Percentiles rank a stretch among this genome's conserved stretches.
Conservation (phyloP, 2,113 vertebrate species). For the Glaucomys volans region DNA sequence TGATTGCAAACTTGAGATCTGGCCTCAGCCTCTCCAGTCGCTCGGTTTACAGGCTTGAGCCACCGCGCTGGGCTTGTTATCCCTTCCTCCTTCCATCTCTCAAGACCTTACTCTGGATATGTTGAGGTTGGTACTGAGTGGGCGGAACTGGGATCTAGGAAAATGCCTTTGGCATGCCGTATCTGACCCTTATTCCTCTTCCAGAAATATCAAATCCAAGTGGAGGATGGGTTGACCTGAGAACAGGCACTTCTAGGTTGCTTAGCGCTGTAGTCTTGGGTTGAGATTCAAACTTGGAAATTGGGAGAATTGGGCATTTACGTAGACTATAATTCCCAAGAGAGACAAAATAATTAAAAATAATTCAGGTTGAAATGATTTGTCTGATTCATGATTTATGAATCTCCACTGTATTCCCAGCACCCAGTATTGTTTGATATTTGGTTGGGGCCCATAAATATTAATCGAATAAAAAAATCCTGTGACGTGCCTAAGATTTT, state of each 20-base stretch:
- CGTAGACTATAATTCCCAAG: not conserved
- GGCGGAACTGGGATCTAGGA: not conserved
- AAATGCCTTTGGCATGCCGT: not conserved
- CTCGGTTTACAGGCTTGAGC: too few species aligned
- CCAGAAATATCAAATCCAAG: not conserved
- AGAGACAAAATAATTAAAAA: not conserved
- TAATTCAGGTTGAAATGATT: not conserved
- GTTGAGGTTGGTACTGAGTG: not conserved
- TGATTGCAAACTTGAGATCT: too few species aligned
- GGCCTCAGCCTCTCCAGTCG: too few species aligned
- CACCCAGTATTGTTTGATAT: not conserved
- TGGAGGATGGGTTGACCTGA: not conserved
- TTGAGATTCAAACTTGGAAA: not conserved
- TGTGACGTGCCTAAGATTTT: not conserved
- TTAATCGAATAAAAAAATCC: not conserved
- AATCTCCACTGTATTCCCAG: not conserved
- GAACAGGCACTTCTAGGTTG: not conserved
- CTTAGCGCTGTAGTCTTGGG: not conserved
- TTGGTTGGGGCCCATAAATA: not conserved
- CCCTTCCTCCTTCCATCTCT: too few species aligned
- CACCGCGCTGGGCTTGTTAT: too few species aligned
- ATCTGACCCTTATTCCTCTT: not conserved
- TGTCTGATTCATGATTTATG: not conserved
- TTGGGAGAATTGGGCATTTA: not conserved
- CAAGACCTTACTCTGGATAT: not conserved